Evolutionary conservation across 2,797 vertebrate genomes (phyloP), one percentile per base, ranked within the genome.

Genomic region (Lacerta bilineata): DNA sequence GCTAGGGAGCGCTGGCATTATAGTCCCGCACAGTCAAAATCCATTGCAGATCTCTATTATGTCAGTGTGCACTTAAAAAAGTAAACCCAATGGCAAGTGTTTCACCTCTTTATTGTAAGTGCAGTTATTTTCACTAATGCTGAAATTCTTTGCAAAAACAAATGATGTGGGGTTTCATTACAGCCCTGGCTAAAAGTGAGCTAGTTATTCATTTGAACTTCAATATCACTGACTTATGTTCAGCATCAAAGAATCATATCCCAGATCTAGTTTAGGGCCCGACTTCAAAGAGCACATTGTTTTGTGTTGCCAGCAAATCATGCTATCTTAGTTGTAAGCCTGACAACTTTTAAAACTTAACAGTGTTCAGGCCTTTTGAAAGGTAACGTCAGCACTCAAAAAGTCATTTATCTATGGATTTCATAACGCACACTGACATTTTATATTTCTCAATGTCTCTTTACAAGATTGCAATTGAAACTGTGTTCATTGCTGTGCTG

Each of bases 261-360:
- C 41, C 13, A 29, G 8, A 79, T 71, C 29, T 80, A 20, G 8
- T 27, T 80, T 72, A 61, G 50, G 55, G 1, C 17, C 46, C 27
- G 79, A 20, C 2, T 84, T 71, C 39, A 36, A 83, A 88, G 78
- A 79, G 46, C 43, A 10, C 9, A 59, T 27, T 13, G 27, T 29
- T 23, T 69, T 50, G 9, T n/a, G 43, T 23, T 43, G 43, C 87
- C 61, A 83, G 15, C 50, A 79, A 89, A 89, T 71, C 46, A 84
- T 61, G 59, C 17, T 33, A 3, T 64, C n/a, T 46, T 74, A 61
- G 59, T 61, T 18, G 27, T 36, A 43, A 43, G 55, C 33, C 7
- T 79, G 46, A 72, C 27, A 27, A 39, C 6, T 74, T 85, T 85
- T 71, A 88, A 69, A 61, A 78, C 55, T 55, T 59, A 78, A 76